Evolutionary conservation across 2,888 invertebrate species (phyloP).

Genomic region (Lamproptera curius): DNA sequence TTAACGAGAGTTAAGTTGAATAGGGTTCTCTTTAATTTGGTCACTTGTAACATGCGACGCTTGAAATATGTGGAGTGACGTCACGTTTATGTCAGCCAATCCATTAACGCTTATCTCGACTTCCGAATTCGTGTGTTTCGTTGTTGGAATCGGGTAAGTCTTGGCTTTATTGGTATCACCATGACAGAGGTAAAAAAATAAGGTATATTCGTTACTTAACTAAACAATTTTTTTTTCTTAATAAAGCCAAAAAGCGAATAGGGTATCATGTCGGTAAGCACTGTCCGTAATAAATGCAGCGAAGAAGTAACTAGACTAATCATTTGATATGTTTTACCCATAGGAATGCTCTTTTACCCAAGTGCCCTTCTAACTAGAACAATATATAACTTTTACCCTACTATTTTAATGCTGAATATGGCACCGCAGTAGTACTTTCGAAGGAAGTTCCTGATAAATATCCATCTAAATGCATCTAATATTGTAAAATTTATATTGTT

Average conservation of each 20-base stretch:
- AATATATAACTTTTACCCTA: too few species aligned
- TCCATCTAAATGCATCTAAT: too few species aligned
- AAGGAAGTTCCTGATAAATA: too few species aligned
- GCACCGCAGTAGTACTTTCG: too few species aligned
- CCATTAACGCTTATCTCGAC: conserved; percentile 75
- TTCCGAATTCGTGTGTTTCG: conserved; percentile 70
- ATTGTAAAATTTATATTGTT: too few species aligned
- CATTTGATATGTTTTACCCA: too few species aligned
- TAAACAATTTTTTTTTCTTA: too few species aligned
- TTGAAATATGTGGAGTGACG: conserved; percentile 75
- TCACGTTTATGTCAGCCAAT: conserved; percentile 77
- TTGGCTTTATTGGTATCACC: conserved; percentile 52
- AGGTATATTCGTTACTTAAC: conserved; percentile 27
- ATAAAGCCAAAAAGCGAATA: neutral
- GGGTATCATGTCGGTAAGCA: too few species aligned
- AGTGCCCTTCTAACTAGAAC: too few species aligned
- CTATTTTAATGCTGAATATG: too few species aligned
- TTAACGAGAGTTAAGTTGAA: conserved; percentile 13
- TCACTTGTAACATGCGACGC: conserved; percentile 55
- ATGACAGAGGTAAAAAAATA: conserved; percentile 59
- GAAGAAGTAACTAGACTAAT: neutral
- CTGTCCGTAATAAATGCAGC: neutral
- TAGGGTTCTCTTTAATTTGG: conserved; percentile 41
- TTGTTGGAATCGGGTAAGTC: conserved; percentile 42
- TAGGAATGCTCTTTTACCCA: too few species aligned